Evolutionary conservation across 2,888 invertebrate genomes (phyloP), one percentile per base, ranked within the genome.

Genomic region (Bruchidius siliquastri): DNA sequence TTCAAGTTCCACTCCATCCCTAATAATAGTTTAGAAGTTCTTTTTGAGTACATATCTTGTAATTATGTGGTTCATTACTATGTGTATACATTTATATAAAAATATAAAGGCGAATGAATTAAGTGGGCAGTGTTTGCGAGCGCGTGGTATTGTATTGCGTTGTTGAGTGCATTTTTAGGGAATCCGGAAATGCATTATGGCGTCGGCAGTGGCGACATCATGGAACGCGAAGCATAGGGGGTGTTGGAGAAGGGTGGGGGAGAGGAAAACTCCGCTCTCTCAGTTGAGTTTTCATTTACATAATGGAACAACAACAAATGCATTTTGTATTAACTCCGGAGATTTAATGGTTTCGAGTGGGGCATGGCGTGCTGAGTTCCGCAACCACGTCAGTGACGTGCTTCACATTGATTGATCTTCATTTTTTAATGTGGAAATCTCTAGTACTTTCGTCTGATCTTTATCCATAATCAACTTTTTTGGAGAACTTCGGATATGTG

Each of bases 281-380:
- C 10, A 49, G 84, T 83, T 81, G 85, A 85, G 86, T 86, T 86
- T 86, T 86, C 86, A 87, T 87, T 87, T 86, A 85, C 87, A 87
- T 87, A 87, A 87, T 87, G 87, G 86, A 86, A 87, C 86, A 86
- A 87, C 86, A 87, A 87, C 87, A 86, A 86, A 87, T 86, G 87
- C 86, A 87, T 87, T 87, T 86, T 85, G 86, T 86, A 87, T 86
- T 86, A 86, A 86, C 85, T 86, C 85, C 84, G 85, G 85, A 86
- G 86, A 86, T 86, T 86, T 86, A 86, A 86, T 86, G 86, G 86
- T 83, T 82, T 82, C 81, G 83, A 84, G 84, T 82, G 83, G 82
- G 75, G 81, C 74, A 74, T 73, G 78, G 72, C n/a, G 71, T 71
- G n/a, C n/a, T n/a, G n/a, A n/a, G n/a, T n/a, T n/a, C n/a, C 49